phyloP scores from a whole-genome alignment of 2,113 vertebrate genomes.

The Aspiorhynchus laticeps region DNA sequence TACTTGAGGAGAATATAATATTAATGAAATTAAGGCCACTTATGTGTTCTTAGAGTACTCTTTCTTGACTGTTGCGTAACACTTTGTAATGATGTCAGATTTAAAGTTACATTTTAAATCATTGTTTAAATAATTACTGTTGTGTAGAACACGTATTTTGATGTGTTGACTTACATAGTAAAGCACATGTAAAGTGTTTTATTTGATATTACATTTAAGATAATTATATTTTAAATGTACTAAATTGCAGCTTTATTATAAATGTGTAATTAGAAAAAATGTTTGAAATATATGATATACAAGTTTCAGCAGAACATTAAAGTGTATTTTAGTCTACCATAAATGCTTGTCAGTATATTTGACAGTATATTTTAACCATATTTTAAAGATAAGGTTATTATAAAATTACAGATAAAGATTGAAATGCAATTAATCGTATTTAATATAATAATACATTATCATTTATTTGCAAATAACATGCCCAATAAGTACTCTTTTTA shows the following conservation, averaged over 20 bases:
- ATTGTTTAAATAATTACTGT: neutral
- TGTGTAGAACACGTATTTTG: neutral
- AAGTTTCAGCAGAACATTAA: neutral
- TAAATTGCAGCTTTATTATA: neutral
- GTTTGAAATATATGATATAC: neutral
- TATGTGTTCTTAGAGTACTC: neutral
- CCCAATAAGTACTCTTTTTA: neutral
- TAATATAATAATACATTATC: neutral
- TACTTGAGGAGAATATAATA: neutral
- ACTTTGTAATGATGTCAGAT: neutral
- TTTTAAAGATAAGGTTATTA: neutral
- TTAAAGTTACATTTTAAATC: neutral
- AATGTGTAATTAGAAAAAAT: conserved; percentile 2
- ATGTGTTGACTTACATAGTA: neutral
- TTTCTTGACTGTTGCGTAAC: neutral
- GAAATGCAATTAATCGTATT: neutral
- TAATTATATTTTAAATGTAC: neutral
- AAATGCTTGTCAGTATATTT: neutral
- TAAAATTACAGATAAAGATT: neutral
- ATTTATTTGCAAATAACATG: neutral
- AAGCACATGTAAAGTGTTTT: neutral
- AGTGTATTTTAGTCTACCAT: neutral
- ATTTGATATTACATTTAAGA: neutral
- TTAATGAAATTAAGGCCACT: neutral
- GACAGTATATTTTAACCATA: neutral